phyloP scores from a whole-genome alignment of 2,113 vertebrate genomes.

The Anas platyrhynchos region DNA sequence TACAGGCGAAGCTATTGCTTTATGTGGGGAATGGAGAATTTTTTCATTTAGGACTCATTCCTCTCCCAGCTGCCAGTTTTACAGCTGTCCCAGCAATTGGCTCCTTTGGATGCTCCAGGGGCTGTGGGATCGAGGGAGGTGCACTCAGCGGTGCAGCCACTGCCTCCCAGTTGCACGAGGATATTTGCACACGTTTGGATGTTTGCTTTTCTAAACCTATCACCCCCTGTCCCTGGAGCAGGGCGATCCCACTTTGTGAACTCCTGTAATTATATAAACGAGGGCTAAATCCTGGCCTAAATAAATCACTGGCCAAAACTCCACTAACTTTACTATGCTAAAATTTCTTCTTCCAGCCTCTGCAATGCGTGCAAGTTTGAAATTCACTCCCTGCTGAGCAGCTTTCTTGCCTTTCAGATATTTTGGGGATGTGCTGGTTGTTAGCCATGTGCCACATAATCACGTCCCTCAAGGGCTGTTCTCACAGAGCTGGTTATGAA shows the following conservation, averaged over 20 bases:
- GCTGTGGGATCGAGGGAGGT: background rate
- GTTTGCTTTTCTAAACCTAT: background rate
- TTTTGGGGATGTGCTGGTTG: background rate
- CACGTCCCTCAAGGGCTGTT: background rate
- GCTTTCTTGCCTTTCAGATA: background rate
- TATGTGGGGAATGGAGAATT: background rate
- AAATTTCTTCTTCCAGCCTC: background rate
- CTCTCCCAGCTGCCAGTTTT: background rate
- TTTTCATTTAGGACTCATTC: background rate
- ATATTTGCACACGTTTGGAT: background rate
- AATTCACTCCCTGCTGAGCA: background rate
- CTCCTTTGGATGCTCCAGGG: background rate
- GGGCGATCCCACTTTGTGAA: background rate
- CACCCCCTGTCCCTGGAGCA: background rate
- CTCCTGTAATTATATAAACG: background rate
- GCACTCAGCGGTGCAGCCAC: background rate
- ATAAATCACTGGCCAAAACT: background rate
- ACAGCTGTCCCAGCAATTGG: background rate
- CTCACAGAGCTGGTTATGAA: background rate
- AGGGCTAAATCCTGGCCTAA: background rate
- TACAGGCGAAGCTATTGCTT: background rate
- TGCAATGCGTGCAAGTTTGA: background rate
- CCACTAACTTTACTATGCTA: accelerated
- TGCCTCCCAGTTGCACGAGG: background rate
- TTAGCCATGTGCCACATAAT: background rate